Evolutionary conservation across 64 coral and sea anemone species (phyloP).

Genomic region (Montipora foliosa): DNA sequence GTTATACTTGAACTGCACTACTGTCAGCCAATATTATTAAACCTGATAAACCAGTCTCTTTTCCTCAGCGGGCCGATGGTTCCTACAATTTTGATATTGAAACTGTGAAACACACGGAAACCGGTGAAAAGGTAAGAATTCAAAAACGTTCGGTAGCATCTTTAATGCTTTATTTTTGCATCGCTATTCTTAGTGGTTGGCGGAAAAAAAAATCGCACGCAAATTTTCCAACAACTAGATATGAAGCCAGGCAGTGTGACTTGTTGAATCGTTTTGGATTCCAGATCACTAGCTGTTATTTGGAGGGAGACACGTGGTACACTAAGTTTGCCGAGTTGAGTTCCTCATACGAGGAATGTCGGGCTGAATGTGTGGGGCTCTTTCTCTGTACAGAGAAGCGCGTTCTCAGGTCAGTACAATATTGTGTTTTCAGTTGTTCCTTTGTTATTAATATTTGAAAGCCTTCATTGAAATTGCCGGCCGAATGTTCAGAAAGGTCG

Average conservation of each 20-base stretch:
- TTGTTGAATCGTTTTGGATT: background rate
- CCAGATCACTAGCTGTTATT: constrained; percentile 92
- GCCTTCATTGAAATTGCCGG: background rate
- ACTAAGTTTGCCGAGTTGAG: constrained; percentile 92
- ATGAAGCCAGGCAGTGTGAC: background rate
- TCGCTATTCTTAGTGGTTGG: no score
- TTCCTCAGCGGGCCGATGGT: constrained; percentile 79
- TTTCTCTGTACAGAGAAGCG: constrained; percentile 87
- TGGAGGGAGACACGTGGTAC: constrained; percentile 89
- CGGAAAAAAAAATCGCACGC: background rate
- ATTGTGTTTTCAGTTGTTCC: no score
- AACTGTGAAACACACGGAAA: constrained; percentile 84
- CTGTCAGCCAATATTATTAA: no score
- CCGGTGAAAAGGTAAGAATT: constrained; percentile 82
- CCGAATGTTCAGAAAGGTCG: no score
- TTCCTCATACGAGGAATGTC: constrained; percentile 94
- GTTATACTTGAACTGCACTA: no score
- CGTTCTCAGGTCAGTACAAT: constrained; percentile 76
- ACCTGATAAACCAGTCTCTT: background rate
- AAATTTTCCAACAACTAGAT: background rate
- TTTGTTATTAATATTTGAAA: background rate
- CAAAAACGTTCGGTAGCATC: background rate
- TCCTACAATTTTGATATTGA: constrained; percentile 88
- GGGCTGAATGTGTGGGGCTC: constrained; percentile 97
- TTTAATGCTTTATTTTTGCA: background rate